These are phyloP conservation scores for Hemibagrus guttatus DNA, from an alignment of 2,797 vertebrate genomes.

Conservation along the genomic window DNA sequence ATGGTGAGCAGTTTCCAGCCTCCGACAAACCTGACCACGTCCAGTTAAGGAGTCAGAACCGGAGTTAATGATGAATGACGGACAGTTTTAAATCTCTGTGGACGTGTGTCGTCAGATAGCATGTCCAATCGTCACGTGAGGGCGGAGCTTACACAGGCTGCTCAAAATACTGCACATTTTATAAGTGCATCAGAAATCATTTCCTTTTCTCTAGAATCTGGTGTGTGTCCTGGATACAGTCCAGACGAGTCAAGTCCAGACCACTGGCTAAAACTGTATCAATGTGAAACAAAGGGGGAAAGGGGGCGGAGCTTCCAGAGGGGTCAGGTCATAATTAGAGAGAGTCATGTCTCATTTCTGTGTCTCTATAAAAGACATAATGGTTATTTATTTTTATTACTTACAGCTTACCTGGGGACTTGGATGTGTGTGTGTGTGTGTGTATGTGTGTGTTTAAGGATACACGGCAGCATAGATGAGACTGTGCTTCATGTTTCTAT, in stretches of 20 bases:
- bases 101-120: neutral
- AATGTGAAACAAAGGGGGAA: no score
- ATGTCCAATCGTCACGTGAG: no score
- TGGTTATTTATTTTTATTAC: no score
- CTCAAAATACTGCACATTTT: no score
- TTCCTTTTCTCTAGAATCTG: neutral
- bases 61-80: neutral
- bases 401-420: neutral
- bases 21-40: constrained; percentile 74
- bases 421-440: neutral
- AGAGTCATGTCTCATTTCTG: neutral
- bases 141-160: no score
- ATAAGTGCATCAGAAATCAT: neutral
- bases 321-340: neutral
- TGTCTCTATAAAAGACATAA: no score
- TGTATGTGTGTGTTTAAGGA: constrained; percentile 73
- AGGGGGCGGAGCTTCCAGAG: neutral
- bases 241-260: neutral
- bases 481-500: constrained; percentile 74
- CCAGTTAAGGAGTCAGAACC: constrained; percentile 60
- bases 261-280: neutral
- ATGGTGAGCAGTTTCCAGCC: constrained; percentile 85
- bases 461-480: constrained; percentile 79
- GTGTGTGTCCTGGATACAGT: neutral
- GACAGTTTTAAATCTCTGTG: neutral